phyloP scores from a whole-genome alignment of 2,797 vertebrate species.

The Ibycter americanus region DNA sequence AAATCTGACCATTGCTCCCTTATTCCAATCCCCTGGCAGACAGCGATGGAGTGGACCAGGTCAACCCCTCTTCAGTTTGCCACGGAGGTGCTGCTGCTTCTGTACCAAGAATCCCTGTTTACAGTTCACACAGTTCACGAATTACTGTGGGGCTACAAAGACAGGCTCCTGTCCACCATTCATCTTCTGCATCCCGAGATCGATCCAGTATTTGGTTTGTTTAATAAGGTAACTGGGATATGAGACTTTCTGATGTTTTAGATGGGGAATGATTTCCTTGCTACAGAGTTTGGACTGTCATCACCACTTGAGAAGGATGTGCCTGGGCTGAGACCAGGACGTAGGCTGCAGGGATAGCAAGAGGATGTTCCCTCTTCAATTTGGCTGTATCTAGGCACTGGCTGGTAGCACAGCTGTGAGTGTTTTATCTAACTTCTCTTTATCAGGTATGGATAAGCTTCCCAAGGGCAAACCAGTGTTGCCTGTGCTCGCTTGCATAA shows the following conservation, averaged over 20 bases:
- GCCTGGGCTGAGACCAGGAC: neutral
- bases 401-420: neutral
- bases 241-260: neutral
- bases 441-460: neutral
- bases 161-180: constrained; percentile 80
- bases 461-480: accelerated
- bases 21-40: constrained; percentile 61
- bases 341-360: neutral
- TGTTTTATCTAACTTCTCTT: neutral
- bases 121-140: constrained; percentile 80
- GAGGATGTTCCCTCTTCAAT: neutral
- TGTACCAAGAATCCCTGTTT: constrained; percentile 81
- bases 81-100: constrained; percentile 60
- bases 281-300: neutral
- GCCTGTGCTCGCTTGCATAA: neutral
- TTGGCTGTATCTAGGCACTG: neutral
- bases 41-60: constrained; percentile 70
- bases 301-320: neutral
- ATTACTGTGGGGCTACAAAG: constrained; percentile 93
- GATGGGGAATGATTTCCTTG: neutral
- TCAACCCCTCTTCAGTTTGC: constrained; percentile 41
- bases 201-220: constrained; percentile 87
- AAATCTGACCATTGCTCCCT: neutral
- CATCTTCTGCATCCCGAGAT: constrained; percentile 42
- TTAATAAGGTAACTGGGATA: constrained; percentile 82